Evolutionary conservation across 2,888 invertebrate species (phyloP), one percentile per base, ranked within the genome.

Genomic region (Teinopalpus imperialis): DNA sequence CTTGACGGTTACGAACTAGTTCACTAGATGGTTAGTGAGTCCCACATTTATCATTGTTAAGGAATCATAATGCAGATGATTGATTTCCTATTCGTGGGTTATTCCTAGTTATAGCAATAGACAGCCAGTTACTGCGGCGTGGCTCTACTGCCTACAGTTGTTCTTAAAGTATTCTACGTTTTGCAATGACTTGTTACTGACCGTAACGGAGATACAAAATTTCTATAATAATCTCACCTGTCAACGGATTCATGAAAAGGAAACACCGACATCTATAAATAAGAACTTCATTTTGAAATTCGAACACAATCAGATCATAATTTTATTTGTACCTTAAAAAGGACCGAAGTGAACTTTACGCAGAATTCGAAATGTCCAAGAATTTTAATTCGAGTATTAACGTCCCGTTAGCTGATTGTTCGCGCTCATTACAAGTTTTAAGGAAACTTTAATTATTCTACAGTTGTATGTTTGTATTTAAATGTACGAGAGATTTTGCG

Each of bases 351-450:
- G 20, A 20, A 16, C 14, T 24, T 14, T 41, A 43, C 27, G 20
- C 26, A 20, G 27, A 34, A 34, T 23, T 36, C 8, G n/a, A 14
- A 14, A 10, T 14, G 36, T 43, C 16, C 29, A 7, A 26, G 37
- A 30, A 30, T 16, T 43, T 37, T 31, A 44, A 30, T 30, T 16
- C 23, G 24, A 20, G 20, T 18, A 21, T 21, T 32, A 43, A 43
- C 43, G 35, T 26, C 13, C 43, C 35, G 43, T 36, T 36, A 36
- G 35, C 35, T 23, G 35, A 36, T 36, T 43, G 43, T 43, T 29
- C 35, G 3, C 21, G 21, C 21, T 43, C 43, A 29, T 43, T 35
- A 43, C 27, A 23, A 13, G 34, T 34, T 43, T 43, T 34, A 43
- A 32, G 32, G 32, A 29, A 29, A 39, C 20, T 39, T 39, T 29